A percentile compares a stretch with the other conserved stretches of the same genome.
Evolutionary conservation across 2,888 invertebrate species (phyloP).

Genomic region (Melieria crassipennis): DNA sequence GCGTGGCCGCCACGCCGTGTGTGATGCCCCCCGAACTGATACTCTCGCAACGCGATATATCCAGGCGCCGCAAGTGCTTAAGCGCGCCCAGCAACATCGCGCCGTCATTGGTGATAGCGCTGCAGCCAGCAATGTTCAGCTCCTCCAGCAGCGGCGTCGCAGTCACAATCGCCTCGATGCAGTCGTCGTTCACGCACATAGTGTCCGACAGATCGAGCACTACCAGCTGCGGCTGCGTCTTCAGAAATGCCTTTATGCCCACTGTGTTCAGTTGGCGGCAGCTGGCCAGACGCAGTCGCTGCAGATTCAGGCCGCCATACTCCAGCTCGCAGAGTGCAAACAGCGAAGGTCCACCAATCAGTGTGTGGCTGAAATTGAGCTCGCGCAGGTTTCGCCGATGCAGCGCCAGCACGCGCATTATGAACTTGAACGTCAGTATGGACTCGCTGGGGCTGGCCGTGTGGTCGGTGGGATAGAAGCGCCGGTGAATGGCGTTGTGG

Average conservation of each 20-base stretch:
- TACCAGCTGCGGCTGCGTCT: conserved; percentile 68
- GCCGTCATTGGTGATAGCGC: conserved; percentile 73
- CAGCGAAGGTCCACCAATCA: conserved; percentile 74
- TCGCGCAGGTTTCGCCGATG: conserved; percentile 70
- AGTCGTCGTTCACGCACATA: conserved; percentile 73
- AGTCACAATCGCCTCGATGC: conserved; percentile 71
- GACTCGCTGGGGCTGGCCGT: conserved; percentile 71
- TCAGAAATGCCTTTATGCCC: conserved; percentile 52
- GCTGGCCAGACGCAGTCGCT: conserved; percentile 52
- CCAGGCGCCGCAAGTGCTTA: conserved; percentile 69
- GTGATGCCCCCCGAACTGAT: conserved; percentile 72
- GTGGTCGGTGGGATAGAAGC: conserved; percentile 71
- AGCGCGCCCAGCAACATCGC: conserved; percentile 69
- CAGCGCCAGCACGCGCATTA: conserved; percentile 69
- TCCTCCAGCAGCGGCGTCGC: conserved; percentile 70
- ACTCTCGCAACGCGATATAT: conserved; percentile 75
- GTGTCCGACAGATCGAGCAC: conserved; percentile 74
- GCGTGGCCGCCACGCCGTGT: conserved; percentile 69
- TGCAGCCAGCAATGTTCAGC: conserved; percentile 73
- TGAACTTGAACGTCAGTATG: conserved; percentile 76
- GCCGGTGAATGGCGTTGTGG: conserved; percentile 74
- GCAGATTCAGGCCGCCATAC: conserved; percentile 63
- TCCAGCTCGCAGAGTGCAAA: conserved; percentile 69
- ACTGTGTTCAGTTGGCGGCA: conserved; percentile 57
- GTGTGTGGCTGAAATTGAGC: conserved; percentile 74